Evolutionary conservation across 2,888 invertebrate species (phyloP).

Genomic region (Gandaritis pyraliata): DNA sequence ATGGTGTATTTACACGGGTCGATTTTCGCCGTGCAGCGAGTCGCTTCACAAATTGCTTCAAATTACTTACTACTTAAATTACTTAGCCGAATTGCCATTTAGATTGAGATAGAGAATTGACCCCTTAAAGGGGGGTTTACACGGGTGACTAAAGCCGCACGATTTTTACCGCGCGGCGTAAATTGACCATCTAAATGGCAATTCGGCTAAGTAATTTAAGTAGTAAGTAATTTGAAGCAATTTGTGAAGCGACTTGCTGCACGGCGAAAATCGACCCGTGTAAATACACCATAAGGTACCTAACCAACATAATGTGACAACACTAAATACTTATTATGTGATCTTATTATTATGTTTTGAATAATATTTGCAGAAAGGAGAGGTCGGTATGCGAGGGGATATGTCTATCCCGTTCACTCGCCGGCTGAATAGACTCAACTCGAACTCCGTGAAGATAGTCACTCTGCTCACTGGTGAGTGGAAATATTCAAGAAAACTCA

Average conservation of each 20-base stretch:
- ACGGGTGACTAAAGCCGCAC: constrained; percentile 48
- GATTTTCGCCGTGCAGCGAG: constrained; percentile 54
- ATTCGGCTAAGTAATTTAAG: constrained; percentile 29
- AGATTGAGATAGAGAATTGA: too few relatives aligned
- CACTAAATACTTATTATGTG: too few relatives aligned
- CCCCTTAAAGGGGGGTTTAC: too few relatives aligned
- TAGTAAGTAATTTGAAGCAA: too few relatives aligned
- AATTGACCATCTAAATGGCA: constrained; percentile 27
- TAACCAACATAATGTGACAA: too few relatives aligned
- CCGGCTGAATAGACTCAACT: constrained; percentile 91
- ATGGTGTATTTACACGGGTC: constrained; percentile 48
- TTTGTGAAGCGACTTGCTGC: constrained; percentile 47
- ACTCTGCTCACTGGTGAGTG: constrained; percentile 89
- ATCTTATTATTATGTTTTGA: too few relatives aligned
- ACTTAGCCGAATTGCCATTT: too few relatives aligned
- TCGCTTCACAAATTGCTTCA: constrained; percentile 44
- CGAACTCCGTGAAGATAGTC: constrained; percentile 97
- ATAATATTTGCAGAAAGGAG: constrained; percentile 48
- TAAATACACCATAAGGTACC: too few relatives aligned
- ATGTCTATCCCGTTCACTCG: constrained; percentile 88
- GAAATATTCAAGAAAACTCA: too few relatives aligned
- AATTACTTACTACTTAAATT: too few relatives aligned
- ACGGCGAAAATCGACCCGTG: constrained; percentile 57
- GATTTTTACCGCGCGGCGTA: constrained; percentile 33
- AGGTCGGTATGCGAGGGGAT: constrained; percentile 52